Evolutionary conservation across 2,888 invertebrate species (phyloP).

Genomic region (Dendrolimus houi): DNA sequence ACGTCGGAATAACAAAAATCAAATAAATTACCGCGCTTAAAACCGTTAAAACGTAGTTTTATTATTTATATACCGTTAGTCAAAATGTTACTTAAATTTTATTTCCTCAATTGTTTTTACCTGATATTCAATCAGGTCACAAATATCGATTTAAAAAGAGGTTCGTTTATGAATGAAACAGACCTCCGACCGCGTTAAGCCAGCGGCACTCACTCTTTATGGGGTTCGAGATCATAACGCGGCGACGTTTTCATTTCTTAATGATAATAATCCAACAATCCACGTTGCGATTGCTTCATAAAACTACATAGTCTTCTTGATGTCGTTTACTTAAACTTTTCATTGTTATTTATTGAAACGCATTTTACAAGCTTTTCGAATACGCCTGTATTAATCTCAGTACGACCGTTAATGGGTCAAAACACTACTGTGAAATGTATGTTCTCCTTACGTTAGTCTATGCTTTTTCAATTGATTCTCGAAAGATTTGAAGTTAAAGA

Average conservation of each 20-base stretch:
- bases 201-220: conserved; percentile 5
- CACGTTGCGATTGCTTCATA: not conserved
- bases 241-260: not conserved
- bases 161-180: conserved; percentile 63
- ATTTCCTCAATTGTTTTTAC: not conserved
- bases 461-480: no score
- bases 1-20: no score
- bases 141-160: conserved; percentile 34
- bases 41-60: no score
- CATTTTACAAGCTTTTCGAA: no score
- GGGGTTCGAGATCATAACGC: conserved; percentile 20
- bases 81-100: not conserved
- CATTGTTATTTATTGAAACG: no score
- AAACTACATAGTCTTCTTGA: not conserved
- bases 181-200: conserved; percentile 37
- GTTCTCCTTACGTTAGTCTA: no score
- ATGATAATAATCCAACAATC: not conserved
- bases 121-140: not conserved
- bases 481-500: no score
- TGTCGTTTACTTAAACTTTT: not conserved
- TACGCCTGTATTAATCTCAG: no score
- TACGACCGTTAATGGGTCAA: no score
- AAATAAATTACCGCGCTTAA: no score
- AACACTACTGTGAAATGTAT: no score
- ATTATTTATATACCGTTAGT: no score